These are phyloP conservation scores for Gobio occitaniae DNA, from an alignment of 2,797 vertebrate genomes.

Conservation along the genomic window DNA sequence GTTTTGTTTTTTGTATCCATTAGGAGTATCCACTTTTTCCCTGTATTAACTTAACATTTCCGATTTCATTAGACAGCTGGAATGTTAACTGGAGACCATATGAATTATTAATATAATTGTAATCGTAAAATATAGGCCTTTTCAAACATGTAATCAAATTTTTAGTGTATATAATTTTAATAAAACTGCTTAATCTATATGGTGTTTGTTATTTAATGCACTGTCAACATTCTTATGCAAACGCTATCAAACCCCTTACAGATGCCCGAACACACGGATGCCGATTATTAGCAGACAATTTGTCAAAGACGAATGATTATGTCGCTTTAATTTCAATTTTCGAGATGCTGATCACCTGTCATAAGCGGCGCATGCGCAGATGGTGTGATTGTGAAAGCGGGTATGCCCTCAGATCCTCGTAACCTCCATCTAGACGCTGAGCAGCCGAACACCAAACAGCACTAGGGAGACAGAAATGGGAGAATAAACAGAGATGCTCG, in stretches of 20 bases:
- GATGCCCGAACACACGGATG: not conserved
- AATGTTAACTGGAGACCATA: not conserved
- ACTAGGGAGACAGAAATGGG: slow-evolving; percentile 68
- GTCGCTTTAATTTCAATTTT: slow-evolving; percentile 82
- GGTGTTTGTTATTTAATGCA: not conserved
- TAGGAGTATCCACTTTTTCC: not conserved
- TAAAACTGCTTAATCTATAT: not conserved
- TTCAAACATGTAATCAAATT: not conserved
- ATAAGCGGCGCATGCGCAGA: slow-evolving; percentile 82
- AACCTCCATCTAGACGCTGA: slow-evolving; percentile 76
- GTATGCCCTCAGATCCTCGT: slow-evolving; percentile 72
- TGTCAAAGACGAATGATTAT: slow-evolving; percentile 63
- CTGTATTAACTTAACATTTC: not conserved
- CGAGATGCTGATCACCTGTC: slow-evolving; percentile 80
- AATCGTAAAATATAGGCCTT: not conserved
- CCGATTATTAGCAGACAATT: not conserved
- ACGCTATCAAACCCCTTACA: not conserved
- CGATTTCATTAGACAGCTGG: not conserved
- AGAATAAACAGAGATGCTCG: slow-evolving; percentile 55
- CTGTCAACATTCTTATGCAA: not conserved
- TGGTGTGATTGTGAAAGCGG: slow-evolving; percentile 68
- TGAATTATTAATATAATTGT: not conserved
- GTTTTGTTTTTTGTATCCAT: not conserved
- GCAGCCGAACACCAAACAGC: slow-evolving; percentile 60
- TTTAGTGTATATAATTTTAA: not conserved